A percentile compares a stretch with the other conserved stretches of the same genome.
Evolutionary conservation across 2,113 vertebrate genomes (phyloP).

Genomic region (Heloderma charlesbogerti): DNA sequence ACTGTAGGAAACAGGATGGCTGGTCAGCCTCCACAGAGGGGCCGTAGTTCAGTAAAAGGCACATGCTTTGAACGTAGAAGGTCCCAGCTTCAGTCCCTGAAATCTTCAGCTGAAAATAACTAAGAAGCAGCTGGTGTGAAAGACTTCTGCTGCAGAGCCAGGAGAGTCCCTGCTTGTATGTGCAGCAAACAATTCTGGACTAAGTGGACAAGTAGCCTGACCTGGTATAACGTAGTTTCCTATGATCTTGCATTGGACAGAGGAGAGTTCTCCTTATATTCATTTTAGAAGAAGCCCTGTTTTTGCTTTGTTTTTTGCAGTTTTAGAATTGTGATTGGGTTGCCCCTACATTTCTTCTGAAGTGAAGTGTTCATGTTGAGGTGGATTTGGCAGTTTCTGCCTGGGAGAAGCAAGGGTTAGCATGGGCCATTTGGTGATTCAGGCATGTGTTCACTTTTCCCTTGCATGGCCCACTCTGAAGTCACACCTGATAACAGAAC

Average conservation of each 20-base stretch:
- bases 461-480: neutral
- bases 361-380: neutral
- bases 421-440: neutral
- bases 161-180: neutral
- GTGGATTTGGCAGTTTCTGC: neutral
- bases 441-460: neutral
- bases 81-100: neutral
- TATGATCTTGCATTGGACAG: neutral
- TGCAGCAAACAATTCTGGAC: neutral
- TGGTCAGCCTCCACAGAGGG: too few species aligned
- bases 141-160: neutral
- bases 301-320: too few species aligned
- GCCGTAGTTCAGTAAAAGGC: too few species aligned
- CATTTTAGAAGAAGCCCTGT: too few species aligned
- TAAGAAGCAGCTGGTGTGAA: neutral
- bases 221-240: neutral
- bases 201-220: neutral
- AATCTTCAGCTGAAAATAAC: neutral
- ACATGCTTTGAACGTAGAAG: too few species aligned
- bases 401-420: neutral
- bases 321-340: neutral
- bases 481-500: constrained; percentile 15
- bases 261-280: too few species aligned
- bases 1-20: too few species aligned
- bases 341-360: neutral